Conservation (phyloP, 1,140 invertebrate genomes). For the Reticulitermes speratus region DNA sequence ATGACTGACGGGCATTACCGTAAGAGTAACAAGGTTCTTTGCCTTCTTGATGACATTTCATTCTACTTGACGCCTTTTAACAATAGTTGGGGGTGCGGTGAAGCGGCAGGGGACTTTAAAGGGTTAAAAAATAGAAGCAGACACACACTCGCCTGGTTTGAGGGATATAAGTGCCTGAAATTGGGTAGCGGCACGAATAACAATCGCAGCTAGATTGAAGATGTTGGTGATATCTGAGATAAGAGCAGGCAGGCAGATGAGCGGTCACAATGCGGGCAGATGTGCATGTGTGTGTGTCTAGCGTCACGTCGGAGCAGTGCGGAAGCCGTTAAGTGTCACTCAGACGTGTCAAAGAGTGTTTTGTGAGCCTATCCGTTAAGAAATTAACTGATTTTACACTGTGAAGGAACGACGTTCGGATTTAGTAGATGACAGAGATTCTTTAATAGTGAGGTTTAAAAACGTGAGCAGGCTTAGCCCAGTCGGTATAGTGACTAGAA, state of each 20-base stretch:
- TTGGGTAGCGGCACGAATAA: not conserved
- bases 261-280: not conserved
- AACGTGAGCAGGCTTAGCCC: no score
- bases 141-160: not conserved
- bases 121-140: not conserved
- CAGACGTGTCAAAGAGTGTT: no score
- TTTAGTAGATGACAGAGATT: no score
- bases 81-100: not conserved
- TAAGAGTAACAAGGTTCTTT: not conserved
- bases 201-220: slow-evolving; percentile 1
- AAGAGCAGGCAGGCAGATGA: not conserved
- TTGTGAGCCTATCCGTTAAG: no score
- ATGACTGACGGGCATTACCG: not conserved
- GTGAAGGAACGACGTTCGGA: no score
- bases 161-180: not conserved
- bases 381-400: no score
- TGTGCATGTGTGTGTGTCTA: not conserved
- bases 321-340: no score
- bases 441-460: no score
- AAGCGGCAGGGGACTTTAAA: not conserved
- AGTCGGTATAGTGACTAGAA: no score
- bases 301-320: not conserved
- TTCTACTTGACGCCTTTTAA: not conserved
- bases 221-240: not conserved
- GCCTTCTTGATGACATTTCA: not conserved